Evolutionary conservation across 2,797 vertebrate species (phyloP).

Genomic region (Schizopygopsis malacanthus): DNA sequence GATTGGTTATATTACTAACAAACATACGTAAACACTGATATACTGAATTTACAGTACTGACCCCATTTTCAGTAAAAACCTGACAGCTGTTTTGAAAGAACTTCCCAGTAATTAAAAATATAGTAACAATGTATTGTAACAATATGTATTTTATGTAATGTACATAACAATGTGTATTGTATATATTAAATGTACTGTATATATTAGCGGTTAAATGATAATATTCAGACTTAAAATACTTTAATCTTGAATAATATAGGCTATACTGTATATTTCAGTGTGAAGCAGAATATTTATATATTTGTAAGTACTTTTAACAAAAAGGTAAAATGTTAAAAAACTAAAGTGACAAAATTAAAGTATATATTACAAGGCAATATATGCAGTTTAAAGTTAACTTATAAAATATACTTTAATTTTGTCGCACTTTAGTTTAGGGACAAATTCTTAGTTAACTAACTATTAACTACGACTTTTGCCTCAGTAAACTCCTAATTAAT

Average conservation of each 20-base stretch:
- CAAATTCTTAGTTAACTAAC: background rate
- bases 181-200: background rate
- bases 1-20: constrained; percentile 53
- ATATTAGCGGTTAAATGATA: background rate
- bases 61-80: background rate
- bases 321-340: too few species aligned
- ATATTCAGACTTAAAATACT: background rate
- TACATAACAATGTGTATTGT: too few species aligned
- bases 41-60: background rate
- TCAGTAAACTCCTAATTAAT: background rate
- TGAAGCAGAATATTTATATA: background rate
- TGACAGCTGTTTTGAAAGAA: background rate
- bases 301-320: background rate
- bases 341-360: too few species aligned
- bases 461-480: background rate
- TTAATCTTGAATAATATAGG: background rate
- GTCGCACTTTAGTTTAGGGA: background rate
- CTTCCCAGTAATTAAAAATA: background rate
- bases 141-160: too few species aligned
- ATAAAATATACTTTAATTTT: too few species aligned
- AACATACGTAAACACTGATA: constrained; percentile 27
- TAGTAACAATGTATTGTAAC: too few species aligned
- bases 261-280: background rate
- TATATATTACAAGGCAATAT: too few species aligned
- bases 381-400: too few species aligned